Evolutionary conservation across 2,797 vertebrate species (phyloP).

Genomic region (Megaceryle alcyon): DNA sequence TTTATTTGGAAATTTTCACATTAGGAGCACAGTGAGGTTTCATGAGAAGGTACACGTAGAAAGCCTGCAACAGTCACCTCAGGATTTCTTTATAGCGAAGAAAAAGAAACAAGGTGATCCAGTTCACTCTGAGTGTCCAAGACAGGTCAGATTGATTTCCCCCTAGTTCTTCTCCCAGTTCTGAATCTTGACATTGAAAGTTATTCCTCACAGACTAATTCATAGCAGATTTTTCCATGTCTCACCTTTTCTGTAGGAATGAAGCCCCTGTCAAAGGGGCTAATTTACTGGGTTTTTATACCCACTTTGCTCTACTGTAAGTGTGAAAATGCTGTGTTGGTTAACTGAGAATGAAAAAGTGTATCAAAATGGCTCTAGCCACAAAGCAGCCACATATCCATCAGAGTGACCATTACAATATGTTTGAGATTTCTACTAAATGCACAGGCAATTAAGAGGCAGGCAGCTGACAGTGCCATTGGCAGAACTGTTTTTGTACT

Average conservation of each 20-base stretch:
- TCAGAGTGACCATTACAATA: neutral
- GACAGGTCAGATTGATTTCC: neutral
- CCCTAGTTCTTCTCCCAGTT: neutral
- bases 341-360: neutral
- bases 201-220: neutral
- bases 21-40: neutral
- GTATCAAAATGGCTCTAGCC: neutral
- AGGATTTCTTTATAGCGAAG: neutral
- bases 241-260: neutral
- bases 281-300: neutral
- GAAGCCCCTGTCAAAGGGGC: neutral
- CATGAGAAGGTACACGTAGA: neutral
- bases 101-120: neutral
- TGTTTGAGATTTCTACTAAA: neutral
- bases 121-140: neutral
- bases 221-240: neutral
- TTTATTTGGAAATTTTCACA: neutral
- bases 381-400: neutral
- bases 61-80: neutral
- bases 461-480: neutral
- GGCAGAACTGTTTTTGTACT: neutral
- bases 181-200: neutral
- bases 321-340: neutral
- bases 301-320: neutral
- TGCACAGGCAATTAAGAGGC: neutral